These are phyloP conservation scores for Stenotaenia linearis DNA, from an alignment of 2,888 invertebrate species.

Conservation along the genomic window DNA sequence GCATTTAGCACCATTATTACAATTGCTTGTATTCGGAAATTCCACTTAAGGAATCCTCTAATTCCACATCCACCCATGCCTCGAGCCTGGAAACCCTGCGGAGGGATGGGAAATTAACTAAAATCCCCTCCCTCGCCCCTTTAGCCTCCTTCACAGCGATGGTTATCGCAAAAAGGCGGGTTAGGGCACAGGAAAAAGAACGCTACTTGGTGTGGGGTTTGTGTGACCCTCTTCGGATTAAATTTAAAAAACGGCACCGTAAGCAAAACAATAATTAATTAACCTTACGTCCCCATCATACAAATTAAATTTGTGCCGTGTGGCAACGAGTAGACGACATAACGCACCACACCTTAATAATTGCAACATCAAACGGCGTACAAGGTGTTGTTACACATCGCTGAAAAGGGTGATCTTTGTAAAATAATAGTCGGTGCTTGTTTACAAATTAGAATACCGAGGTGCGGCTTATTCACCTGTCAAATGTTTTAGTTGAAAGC, in stretches of 20 bases:
- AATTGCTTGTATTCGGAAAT: background rate
- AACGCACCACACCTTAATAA: background rate
- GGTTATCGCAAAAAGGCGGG: constrained; percentile 8
- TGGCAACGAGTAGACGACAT: background rate
- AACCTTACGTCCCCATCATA: background rate
- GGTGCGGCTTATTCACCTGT: constrained; percentile 16
- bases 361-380: background rate
- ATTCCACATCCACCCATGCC: constrained; percentile 21
- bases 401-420: background rate
- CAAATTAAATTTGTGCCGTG: background rate
- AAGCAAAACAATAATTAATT: background rate
- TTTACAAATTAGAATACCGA: background rate
- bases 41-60: background rate
- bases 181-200: background rate
- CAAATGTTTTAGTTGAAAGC: constrained; percentile 1
- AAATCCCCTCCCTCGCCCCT: background rate
- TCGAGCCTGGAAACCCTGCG: background rate
- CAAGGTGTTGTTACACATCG: background rate
- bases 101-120: background rate
- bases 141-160: background rate
- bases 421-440: background rate
- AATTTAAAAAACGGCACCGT: background rate
- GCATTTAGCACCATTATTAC: background rate
- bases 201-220: constrained; percentile 3
- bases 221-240: background rate